Evolutionary conservation across 37 sponge, comb jelly and placozoan species (phyloP), one percentile per base, ranked within the genome.

Genomic region (Tethya wilhelma): DNA sequence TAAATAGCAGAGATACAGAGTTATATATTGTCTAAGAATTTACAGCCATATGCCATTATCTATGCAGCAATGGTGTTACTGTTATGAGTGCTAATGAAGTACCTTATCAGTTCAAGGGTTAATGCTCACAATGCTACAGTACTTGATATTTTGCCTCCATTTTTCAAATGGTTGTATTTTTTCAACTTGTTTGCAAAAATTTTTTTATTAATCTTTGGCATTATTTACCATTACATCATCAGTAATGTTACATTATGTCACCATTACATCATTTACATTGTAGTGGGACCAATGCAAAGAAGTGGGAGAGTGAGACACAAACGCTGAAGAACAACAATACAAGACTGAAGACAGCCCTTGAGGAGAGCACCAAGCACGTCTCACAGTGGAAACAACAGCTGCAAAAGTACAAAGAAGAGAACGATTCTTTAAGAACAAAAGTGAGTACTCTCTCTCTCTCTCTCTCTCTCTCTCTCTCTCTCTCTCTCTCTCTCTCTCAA

Each of bases 271-370:
- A 30, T 45, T 74, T 6, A n/a, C 28, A 6, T 38, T 20, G 1
- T 32, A 93, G 95, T 64, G 72, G 90, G 9, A 69, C 60, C 59
- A 90, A 93, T 77, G 86, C 76, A 41, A 93, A 96, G 79, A 92
- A 96, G 65, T 96, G 93, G 97, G 97, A 96, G 83, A 72, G 83
- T 40, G 97, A 96, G 80, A 53, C 87, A 77, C 88, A 92, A 80
- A 96, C 90, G 20, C 75, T 96, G 43, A 83, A 87, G 59, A 92
- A 87, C 74, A 92, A 90, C 80, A 96, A 96, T 59, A 72, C 86
- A 19, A 55, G 74, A 44, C 79, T 96, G 40, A 86, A 73, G 26
- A 73, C 86, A 19, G 91, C 93, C 0, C 86, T 96, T 42, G 89
- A 96, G 65, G 97, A 96, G 86, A 96, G 90, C 81, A 81, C 68